These are phyloP conservation scores for Tinamus major DNA, from an alignment of 2,797 vertebrate species.

Conservation along the genomic window DNA sequence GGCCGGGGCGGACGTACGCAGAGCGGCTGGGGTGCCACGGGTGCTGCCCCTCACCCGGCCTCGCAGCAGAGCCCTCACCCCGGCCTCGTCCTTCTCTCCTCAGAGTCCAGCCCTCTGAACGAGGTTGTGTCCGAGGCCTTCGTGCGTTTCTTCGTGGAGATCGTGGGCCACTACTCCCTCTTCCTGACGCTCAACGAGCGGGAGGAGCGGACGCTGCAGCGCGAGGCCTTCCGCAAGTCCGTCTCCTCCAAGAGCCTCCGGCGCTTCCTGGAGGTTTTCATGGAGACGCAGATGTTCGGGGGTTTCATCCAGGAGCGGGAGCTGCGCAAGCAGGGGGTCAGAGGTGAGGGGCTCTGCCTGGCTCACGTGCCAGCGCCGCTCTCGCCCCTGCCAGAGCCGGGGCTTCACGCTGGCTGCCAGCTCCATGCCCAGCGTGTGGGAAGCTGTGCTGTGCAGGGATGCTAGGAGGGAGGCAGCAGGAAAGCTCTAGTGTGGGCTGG, in stretches of 20 bases:
- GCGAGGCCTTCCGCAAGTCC: constrained; percentile 94
- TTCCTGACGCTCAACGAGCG: constrained; percentile 88
- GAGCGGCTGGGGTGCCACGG: background rate
- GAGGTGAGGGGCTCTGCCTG: constrained; percentile 80
- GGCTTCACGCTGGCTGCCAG: background rate
- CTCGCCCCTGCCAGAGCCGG: rapidly evolving
- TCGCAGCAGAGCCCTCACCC: background rate
- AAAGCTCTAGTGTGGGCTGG: rapidly evolving
- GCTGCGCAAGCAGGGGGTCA: constrained; percentile 89
- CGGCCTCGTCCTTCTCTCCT: background rate
- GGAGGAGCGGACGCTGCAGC: constrained; percentile 89
- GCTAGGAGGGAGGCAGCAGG: rapidly evolving
- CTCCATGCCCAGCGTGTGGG: background rate
- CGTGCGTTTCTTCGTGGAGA: constrained; percentile 98
- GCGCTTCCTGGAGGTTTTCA: constrained; percentile 96
- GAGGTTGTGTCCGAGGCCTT: constrained; percentile 95
- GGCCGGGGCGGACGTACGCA: background rate
- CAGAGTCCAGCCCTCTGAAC: constrained; percentile 88
- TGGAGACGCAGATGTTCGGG: constrained; percentile 97
- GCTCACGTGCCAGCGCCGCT: background rate
- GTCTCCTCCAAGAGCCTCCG: constrained; percentile 94
- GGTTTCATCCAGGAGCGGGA: constrained; percentile 96
- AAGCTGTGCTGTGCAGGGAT: background rate
- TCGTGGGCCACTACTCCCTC: constrained; percentile 93
- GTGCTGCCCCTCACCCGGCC: background rate